Conservation (phyloP, 2,113 vertebrate species). For the Sander vitreus region DNA sequence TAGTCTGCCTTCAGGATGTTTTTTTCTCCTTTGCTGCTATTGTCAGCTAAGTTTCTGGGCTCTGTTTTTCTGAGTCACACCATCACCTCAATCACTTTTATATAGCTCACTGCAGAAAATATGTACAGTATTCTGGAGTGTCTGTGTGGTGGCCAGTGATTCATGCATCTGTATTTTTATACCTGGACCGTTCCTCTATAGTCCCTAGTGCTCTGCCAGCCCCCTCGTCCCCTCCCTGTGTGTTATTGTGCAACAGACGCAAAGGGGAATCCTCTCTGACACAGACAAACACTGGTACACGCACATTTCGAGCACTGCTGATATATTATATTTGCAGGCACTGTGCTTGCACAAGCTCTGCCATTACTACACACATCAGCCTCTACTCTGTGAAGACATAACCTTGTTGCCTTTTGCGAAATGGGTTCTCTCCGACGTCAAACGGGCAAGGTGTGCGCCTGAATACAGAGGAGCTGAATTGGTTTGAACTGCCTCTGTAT, state of each 20-base stretch:
- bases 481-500: constrained; percentile 60
- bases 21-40: not conserved
- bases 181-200: constrained; percentile 16
- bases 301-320: constrained; percentile 51
- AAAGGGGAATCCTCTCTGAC: constrained; percentile 83
- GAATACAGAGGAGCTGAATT: constrained; percentile 75
- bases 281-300: constrained; percentile 55
- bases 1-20: not conserved
- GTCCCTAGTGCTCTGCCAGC: constrained; percentile 30
- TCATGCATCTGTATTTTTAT: not conserved
- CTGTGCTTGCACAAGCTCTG: constrained; percentile 62
- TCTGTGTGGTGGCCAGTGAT: not conserved
- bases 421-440: constrained; percentile 76
- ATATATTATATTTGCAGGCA: constrained; percentile 67
- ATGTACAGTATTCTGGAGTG: not conserved
- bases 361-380: constrained; percentile 46
- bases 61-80: not conserved
- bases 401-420: constrained; percentile 69
- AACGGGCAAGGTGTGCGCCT: constrained; percentile 56
- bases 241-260: constrained; percentile 67
- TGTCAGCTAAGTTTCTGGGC: not conserved
- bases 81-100: not conserved
- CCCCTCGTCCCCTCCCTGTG: constrained; percentile 34
- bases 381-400: constrained; percentile 53
- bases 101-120: not conserved